phyloP scores from a whole-genome alignment of 2,888 invertebrate genomes.

The Tenthredo distinguenda region DNA sequence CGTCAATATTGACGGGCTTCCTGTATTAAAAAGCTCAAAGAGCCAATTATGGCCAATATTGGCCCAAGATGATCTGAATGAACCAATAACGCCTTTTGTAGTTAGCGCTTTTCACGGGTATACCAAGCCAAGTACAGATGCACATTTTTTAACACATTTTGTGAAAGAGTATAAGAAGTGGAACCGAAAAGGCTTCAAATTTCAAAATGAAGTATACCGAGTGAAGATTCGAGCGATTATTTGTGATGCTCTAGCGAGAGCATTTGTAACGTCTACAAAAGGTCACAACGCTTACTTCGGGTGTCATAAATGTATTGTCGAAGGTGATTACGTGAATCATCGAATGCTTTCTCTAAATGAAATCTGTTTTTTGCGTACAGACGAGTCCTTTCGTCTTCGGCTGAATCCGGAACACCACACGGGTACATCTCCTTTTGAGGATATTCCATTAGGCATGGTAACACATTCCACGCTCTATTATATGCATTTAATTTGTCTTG shows the following conservation, averaged over 20 bases:
- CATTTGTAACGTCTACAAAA: constrained; percentile 60
- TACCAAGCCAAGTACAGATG: no score
- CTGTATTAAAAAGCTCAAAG: no score
- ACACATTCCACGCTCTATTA: constrained; percentile 60
- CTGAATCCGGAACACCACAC: constrained; percentile 60
- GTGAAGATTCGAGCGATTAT: constrained; percentile 53
- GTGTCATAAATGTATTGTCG: constrained; percentile 60
- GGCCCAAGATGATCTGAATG: no score
- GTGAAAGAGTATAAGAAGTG: no score
- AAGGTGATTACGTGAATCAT: constrained; percentile 59
- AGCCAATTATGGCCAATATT: no score
- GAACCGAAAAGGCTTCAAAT: no score
- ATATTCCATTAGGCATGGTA: constrained; percentile 59
- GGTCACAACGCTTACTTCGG: constrained; percentile 60
- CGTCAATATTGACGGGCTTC: no score
- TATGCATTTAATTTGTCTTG: constrained; percentile 62
- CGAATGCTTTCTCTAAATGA: constrained; percentile 57
- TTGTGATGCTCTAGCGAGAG: constrained; percentile 63
- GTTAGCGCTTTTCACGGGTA: no score
- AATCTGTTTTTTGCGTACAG: constrained; percentile 56
- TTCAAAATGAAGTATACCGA: neutral
- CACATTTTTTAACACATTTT: no score
- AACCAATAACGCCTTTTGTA: no score
- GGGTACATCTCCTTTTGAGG: constrained; percentile 56
- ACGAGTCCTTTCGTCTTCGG: constrained; percentile 57